A percentile compares a stretch with the other conserved stretches of the same genome.
Conservation (phyloP, 2,797 vertebrate species). For the Pseudochirops corinnae region DNA sequence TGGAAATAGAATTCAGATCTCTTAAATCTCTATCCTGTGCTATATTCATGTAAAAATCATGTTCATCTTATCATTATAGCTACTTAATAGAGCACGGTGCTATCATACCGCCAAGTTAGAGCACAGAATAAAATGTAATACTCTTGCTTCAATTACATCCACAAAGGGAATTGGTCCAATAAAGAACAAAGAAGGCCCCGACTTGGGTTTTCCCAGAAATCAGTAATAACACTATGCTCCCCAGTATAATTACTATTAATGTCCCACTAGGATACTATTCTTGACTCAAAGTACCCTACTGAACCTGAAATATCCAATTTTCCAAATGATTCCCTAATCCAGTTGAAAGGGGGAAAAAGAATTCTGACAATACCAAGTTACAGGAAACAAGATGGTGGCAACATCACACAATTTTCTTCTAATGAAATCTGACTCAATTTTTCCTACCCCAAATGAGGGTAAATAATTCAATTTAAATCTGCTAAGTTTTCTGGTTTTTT, state of each 20-base stretch:
- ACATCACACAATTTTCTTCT: constrained; percentile 3
- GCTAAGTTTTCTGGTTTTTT: not conserved
- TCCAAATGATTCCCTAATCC: not conserved
- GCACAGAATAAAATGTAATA: not conserved
- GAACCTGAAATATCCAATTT: not conserved
- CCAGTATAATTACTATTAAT: not conserved
- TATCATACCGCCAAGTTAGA: not conserved
- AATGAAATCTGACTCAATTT: constrained; percentile 3
- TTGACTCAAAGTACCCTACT: not conserved
- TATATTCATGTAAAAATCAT: not conserved
- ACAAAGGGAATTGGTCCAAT: not conserved
- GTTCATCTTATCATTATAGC: not conserved
- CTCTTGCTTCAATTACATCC: not conserved
- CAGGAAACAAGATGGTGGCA: not conserved
- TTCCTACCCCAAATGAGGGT: not conserved
- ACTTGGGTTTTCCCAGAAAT: not conserved
- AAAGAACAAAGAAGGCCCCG: not conserved
- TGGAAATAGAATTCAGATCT: not conserved
- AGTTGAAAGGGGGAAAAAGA: not conserved
- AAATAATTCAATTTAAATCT: constrained; percentile 6
- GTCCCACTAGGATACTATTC: not conserved
- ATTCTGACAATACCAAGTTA: not conserved
- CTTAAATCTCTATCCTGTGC: not conserved
- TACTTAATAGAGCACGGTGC: not conserved
- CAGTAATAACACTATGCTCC: not conserved